Conservation (phyloP, 2,888 invertebrate genomes). For the Orthonevra nobilis region DNA sequence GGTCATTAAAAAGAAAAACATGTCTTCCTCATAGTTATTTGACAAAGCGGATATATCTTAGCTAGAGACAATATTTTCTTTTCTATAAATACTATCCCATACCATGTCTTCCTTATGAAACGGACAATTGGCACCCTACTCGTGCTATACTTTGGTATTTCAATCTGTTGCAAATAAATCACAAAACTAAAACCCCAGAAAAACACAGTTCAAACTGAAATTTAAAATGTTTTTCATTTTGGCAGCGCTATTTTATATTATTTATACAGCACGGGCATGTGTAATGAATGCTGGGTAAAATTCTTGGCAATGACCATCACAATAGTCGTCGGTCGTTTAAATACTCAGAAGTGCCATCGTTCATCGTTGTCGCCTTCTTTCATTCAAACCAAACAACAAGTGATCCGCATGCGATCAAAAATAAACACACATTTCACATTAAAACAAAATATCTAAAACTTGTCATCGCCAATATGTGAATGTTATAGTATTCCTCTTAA, state of each 20-base stretch:
- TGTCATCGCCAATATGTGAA: not conserved
- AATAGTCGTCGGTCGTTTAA: conserved; percentile 33
- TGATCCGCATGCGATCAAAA: conserved; percentile 39
- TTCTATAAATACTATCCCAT: conserved; percentile 4
- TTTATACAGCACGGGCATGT: conserved; percentile 10
- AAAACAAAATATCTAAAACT: not conserved
- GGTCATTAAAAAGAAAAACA: too few relatives aligned
- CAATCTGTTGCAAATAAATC: conserved; percentile 69
- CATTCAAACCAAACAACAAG: conserved; percentile 46
- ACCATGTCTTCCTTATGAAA: conserved; percentile 6
- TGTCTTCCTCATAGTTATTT: too few relatives aligned
- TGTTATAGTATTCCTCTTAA: conserved; percentile 1
- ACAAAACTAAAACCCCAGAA: conserved; percentile 46
- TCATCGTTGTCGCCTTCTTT: conserved; percentile 33
- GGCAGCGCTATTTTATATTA: conserved; percentile 45
- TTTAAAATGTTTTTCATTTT: conserved; percentile 63
- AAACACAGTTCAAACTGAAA: conserved; percentile 51
- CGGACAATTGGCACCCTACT: conserved; percentile 25
- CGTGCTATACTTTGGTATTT: conserved; percentile 47
- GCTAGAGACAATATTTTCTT: too few relatives aligned
- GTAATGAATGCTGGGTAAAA: conserved; percentile 21
- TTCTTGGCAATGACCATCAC: conserved; percentile 68
- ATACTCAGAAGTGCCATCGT: conserved; percentile 46
- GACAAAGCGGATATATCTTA: too few relatives aligned
- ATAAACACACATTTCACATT: conserved; percentile 5